Base-by-base conservation (phyloP, 2,888 invertebrate genomes). In the Mechanitis messenoides region DNA sequence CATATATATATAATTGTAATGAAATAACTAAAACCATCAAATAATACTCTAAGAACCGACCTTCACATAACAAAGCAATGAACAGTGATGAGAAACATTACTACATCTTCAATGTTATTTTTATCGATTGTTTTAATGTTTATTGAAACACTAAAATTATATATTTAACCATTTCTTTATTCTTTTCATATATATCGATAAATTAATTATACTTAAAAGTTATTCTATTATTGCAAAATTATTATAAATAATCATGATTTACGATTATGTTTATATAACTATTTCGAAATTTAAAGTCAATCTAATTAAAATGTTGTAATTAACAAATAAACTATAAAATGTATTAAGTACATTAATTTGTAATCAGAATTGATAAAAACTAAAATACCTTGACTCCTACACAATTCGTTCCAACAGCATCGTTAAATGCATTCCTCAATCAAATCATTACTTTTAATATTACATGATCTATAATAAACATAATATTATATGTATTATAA, bases 371-470 rank as follows among this genome's bases (percentile, higher is more conserved):
- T 53, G 20, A 46, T 59, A 62, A 58, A 54, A 53, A 59, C 60
- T 55, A 38, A 65, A 59, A 58, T 58, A 63, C 65, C 65, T 65
- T 65, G 63, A 63, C 63, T 65, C 62, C 42, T 45, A 28, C 58
- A 62, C 53, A 56, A 62, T 62, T 59, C 61, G 62, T 45, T 62
- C 55, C 50, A n/a, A 58, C 57, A 59, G 63, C 50, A 65, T 65
- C 54, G 58, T 61, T 63, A 61, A 50, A 28, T 50, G 31, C 50
- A 55, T 54, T 53, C 59, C 46, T 59, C 53, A 33, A 59, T 63
- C 33, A 42, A 42, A 58, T 50, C 50, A 58, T 50, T 50, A 58
- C 50, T 35, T 58, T 58, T 50, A 58, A 58, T 47, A 47, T 33
- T 33, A 57, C 33, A 12, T 35, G 45, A 28, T 4, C 45, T 38